phyloP scores from a whole-genome alignment of 1,140 invertebrate genomes.

The Drosophila paulistorum region DNA sequence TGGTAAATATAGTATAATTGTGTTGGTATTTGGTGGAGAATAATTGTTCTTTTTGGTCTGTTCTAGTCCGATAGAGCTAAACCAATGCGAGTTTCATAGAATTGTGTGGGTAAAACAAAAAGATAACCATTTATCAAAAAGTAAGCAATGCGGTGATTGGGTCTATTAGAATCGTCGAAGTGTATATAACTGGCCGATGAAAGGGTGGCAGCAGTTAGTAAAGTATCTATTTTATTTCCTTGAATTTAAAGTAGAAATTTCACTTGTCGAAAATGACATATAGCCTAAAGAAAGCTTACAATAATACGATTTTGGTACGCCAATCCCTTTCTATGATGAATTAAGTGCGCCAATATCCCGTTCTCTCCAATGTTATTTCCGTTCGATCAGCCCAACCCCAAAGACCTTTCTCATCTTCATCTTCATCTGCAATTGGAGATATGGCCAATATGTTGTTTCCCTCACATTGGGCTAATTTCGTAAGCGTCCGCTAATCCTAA shows the following conservation, averaged over 20 bases:
- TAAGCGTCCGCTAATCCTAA: conserved; percentile 39
- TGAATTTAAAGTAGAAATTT: no score
- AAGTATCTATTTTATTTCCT: no score
- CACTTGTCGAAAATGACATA: no score
- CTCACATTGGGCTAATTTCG: conserved; percentile 31
- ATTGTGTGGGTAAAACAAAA: not conserved
- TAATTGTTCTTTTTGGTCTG: conserved; percentile 10
- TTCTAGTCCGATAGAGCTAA: not conserved
- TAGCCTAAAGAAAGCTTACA: no score
- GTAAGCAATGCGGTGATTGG: not conserved
- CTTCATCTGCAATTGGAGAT: not conserved
- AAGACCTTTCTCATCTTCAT: conserved; percentile 4
- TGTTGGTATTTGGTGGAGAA: conserved; percentile 11
- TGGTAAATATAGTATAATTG: not conserved
- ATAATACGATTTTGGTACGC: no score
- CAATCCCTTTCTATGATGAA: no score
- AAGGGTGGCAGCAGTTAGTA: no score
- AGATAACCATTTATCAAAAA: conserved; percentile 1
- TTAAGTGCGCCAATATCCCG: no score
- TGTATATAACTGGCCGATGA: no score
- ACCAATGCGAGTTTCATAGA: not conserved
- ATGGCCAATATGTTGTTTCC: conserved; percentile 3
- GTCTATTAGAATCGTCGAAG: no score
- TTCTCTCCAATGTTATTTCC: not conserved
- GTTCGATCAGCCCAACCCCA: not conserved